A percentile compares a stretch with the other conserved stretches of the same genome.
phyloP scores from a whole-genome alignment of 2,797 vertebrate species.

The Melanotaenia maccullochi region DNA sequence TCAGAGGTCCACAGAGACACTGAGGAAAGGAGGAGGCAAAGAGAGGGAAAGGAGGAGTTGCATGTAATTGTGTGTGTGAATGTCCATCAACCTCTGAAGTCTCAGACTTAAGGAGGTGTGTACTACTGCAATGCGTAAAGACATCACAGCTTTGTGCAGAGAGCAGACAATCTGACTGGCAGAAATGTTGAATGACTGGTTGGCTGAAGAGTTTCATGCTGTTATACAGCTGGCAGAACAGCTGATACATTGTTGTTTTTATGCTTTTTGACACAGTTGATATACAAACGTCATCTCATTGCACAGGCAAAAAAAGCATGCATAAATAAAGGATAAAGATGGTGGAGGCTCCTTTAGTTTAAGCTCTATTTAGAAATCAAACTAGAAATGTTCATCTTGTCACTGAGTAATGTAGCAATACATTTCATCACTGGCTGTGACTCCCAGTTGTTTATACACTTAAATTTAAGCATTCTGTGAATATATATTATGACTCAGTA shows the following conservation, averaged over 20 bases:
- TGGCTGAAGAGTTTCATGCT: slow-evolving; percentile 39
- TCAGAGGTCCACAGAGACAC: slow-evolving; percentile 62
- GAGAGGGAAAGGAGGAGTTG: slow-evolving; percentile 35
- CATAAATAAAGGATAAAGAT: neutral
- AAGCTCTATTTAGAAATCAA: too few species aligned
- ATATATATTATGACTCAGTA: neutral
- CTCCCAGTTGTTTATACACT: neutral
- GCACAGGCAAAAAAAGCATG: neutral
- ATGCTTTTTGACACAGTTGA: slow-evolving; percentile 19
- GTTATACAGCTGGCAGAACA: slow-evolving; percentile 10
- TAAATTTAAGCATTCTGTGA: neutral
- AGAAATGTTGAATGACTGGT: slow-evolving; percentile 47
- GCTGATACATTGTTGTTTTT: slow-evolving; percentile 20
- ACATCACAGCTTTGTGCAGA: slow-evolving; percentile 58
- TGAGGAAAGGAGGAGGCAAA: slow-evolving; percentile 32
- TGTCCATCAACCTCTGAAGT: slow-evolving; percentile 73
- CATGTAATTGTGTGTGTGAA: slow-evolving; percentile 33
- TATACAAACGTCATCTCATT: neutral
- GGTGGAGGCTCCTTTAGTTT: too few species aligned
- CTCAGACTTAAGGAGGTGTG: slow-evolving; percentile 72
- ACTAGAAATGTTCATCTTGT: neutral
- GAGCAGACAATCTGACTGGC: slow-evolving; percentile 44
- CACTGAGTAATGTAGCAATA: too few species aligned
- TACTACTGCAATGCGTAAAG: slow-evolving; percentile 82
- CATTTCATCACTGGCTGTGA: neutral